Conservation (phyloP, 2,888 invertebrate species). For the Ashinkailepas kermadecensis region DNA sequence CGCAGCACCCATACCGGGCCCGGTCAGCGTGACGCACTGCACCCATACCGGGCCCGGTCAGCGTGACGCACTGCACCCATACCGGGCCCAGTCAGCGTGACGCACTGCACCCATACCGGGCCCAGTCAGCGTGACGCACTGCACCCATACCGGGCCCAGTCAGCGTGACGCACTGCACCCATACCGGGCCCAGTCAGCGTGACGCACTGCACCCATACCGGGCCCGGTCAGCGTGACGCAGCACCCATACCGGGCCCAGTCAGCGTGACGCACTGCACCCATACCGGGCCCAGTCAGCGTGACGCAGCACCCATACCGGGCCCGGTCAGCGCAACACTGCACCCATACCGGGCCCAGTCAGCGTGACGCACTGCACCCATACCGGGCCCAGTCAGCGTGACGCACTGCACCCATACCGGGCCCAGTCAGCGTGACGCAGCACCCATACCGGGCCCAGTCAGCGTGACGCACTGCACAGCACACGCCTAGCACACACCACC, state of each 20-base stretch:
- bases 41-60: not conserved
- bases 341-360: not conserved
- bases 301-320: not conserved
- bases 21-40: too few species aligned
- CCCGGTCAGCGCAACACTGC: too few species aligned
- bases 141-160: not conserved
- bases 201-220: not conserved
- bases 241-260: not conserved
- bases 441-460: not conserved
- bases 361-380: too few species aligned
- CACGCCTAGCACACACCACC: too few species aligned
- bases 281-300: not conserved
- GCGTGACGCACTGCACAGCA: too few species aligned
- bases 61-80: too few species aligned
- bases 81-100: not conserved
- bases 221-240: too few species aligned
- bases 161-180: too few species aligned
- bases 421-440: too few species aligned
- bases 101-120: not conserved
- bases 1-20: too few species aligned
- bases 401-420: not conserved
- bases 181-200: not conserved
- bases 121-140: too few species aligned
- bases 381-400: not conserved
- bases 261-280: too few species aligned